These are phyloP conservation scores for Rhagium mordax DNA, from an alignment of 2,888 invertebrate species.

Conservation along the genomic window DNA sequence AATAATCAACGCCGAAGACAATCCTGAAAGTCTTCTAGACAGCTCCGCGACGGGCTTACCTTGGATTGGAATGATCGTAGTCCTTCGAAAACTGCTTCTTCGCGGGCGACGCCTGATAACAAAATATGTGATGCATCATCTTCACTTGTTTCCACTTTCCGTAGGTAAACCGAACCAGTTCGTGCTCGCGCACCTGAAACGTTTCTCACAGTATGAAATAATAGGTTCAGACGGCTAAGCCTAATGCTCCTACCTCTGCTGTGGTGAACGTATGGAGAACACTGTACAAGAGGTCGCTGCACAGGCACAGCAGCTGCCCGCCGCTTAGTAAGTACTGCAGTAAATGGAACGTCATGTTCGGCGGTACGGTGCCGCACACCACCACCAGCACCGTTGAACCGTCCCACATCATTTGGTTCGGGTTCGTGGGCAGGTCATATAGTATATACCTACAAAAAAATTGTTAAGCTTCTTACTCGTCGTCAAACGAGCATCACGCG, in stretches of 20 bases:
- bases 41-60: too few species aligned
- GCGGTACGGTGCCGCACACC: conserved; percentile 83
- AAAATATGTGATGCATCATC: conserved; percentile 91
- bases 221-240: background rate
- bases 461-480: background rate
- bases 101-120: conserved; percentile 89
- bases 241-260: conserved; percentile 77
- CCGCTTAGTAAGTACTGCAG: conserved; percentile 82
- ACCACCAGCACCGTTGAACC: conserved; percentile 75
- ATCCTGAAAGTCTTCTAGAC: too few species aligned
- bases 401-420: conserved; percentile 60
- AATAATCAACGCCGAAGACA: too few species aligned
- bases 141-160: conserved; percentile 87
- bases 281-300: conserved; percentile 85
- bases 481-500: background rate
- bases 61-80: conserved; percentile 69
- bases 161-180: conserved; percentile 87
- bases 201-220: background rate
- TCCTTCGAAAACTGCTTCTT: conserved; percentile 87
- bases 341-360: conserved; percentile 77
- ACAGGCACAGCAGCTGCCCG: conserved; percentile 84
- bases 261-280: conserved; percentile 87
- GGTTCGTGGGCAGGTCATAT: conserved; percentile 72
- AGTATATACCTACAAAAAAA: conserved; percentile 74
- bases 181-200: conserved; percentile 82